Percentiles rank a stretch among this genome's conserved stretches.
phyloP scores from a whole-genome alignment of 2,113 vertebrate genomes.

The Barnardius zonarius region DNA sequence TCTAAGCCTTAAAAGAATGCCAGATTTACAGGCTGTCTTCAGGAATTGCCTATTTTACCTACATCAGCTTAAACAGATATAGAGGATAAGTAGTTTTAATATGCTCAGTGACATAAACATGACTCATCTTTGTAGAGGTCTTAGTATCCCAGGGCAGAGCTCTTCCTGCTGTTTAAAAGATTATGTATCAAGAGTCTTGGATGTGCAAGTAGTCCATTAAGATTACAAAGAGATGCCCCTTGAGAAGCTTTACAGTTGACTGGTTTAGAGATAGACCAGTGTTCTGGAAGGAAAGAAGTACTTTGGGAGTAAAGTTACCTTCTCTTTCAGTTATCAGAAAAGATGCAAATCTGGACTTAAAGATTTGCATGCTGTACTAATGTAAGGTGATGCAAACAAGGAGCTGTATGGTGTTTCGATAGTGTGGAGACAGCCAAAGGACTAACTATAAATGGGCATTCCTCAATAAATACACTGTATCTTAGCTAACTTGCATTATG shows the following conservation, averaged over 20 bases:
- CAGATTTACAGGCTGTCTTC: background rate
- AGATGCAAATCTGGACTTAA: background rate
- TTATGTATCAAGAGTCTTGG: background rate
- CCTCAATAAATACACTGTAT: accelerated
- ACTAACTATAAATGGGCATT: background rate
- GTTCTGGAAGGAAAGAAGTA: background rate
- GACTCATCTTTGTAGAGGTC: background rate
- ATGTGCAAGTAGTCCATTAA: background rate
- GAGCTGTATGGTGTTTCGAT: background rate
- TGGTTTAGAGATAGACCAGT: background rate
- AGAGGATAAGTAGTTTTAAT: constrained; percentile 10
- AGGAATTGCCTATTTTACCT: background rate
- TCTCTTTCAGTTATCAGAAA: background rate
- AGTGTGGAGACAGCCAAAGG: background rate
- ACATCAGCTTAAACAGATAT: background rate
- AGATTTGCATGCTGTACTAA: background rate
- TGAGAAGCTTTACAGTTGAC: background rate
- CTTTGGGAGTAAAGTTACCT: background rate
- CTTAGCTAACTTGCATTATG: background rate
- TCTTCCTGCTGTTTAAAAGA: background rate
- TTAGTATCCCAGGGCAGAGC: background rate
- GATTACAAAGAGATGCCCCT: background rate
- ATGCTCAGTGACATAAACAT: background rate
- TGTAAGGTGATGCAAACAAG: background rate
- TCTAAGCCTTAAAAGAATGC: constrained; percentile 5